phyloP scores from a whole-genome alignment of 2,888 invertebrate genomes.

The Julus scanicus region DNA sequence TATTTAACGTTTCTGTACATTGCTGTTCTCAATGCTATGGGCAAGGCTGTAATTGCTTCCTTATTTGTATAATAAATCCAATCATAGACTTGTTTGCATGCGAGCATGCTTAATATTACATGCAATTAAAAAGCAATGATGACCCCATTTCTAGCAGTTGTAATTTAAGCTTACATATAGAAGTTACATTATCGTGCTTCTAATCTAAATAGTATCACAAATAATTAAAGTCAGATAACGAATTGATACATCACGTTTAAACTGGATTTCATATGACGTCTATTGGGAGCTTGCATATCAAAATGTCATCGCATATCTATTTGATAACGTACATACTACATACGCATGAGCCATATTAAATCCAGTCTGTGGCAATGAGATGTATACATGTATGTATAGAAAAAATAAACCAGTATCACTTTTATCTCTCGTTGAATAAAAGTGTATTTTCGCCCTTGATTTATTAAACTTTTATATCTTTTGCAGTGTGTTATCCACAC shows the following conservation, averaged over 20 bases:
- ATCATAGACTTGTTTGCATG: background rate
- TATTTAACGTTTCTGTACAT: background rate
- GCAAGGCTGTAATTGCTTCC: background rate
- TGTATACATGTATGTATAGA: background rate
- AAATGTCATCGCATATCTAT: background rate
- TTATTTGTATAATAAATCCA: conserved; percentile 15
- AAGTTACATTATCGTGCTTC: background rate
- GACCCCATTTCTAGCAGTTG: background rate
- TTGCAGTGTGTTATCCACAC: background rate
- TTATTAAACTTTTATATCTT: background rate
- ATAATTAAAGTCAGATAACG: background rate
- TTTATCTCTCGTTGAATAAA: background rate
- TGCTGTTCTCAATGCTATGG: conserved; percentile 7
- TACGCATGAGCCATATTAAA: background rate
- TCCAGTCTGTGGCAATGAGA: background rate
- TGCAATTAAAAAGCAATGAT: background rate
- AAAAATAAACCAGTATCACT: background rate
- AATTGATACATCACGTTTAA: background rate
- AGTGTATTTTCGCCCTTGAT: background rate
- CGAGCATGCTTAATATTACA: conserved; percentile 3
- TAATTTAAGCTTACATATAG: background rate
- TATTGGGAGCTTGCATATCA: too few species aligned
- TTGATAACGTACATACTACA: background rate
- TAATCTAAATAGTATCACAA: background rate
- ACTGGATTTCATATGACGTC: background rate